Conservation (phyloP, 2,113 vertebrate genomes). For the Collichthys lucidus region DNA sequence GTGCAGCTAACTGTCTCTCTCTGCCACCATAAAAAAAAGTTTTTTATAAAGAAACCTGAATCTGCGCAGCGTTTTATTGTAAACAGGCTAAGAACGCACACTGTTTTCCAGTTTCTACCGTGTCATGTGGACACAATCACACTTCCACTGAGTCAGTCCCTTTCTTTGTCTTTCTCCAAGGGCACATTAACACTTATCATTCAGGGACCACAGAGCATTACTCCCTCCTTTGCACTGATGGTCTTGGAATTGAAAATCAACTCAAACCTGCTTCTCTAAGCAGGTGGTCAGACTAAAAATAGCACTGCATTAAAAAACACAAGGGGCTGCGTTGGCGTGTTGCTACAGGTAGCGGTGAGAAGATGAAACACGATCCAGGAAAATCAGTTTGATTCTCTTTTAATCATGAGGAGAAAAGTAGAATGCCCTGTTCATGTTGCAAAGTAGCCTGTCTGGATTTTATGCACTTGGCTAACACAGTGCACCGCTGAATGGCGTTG, state of each 20-base stretch:
- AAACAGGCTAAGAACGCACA: slow-evolving; percentile 32
- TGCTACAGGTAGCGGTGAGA: slow-evolving; percentile 16
- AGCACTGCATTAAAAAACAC: not conserved
- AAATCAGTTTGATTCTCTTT: slow-evolving; percentile 5
- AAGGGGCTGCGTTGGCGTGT: slow-evolving; percentile 1
- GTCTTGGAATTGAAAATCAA: slow-evolving; percentile 18
- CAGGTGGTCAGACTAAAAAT: slow-evolving; percentile 40
- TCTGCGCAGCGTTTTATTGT: not conserved
- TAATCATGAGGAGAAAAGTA: not conserved
- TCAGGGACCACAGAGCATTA: slow-evolving; percentile 1
- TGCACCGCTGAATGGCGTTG: not conserved
- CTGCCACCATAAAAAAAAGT: not conserved
- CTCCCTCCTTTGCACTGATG: not conserved
- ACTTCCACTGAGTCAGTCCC: slow-evolving; percentile 25
- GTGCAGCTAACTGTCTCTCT: not conserved
- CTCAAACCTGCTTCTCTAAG: slow-evolving; percentile 27
- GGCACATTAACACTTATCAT: slow-evolving; percentile 42
- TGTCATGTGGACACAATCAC: slow-evolving; percentile 22
- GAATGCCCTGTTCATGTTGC: not conserved
- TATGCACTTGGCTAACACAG: not conserved
- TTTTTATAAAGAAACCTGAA: not conserved
- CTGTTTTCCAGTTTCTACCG: slow-evolving; percentile 10
- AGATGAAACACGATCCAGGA: slow-evolving; percentile 17
- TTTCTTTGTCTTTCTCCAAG: slow-evolving; percentile 42
- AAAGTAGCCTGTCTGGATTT: not conserved